These are phyloP conservation scores for Eucera pruinosa DNA, from an alignment of 2,888 invertebrate species.

Conservation along the genomic window DNA sequence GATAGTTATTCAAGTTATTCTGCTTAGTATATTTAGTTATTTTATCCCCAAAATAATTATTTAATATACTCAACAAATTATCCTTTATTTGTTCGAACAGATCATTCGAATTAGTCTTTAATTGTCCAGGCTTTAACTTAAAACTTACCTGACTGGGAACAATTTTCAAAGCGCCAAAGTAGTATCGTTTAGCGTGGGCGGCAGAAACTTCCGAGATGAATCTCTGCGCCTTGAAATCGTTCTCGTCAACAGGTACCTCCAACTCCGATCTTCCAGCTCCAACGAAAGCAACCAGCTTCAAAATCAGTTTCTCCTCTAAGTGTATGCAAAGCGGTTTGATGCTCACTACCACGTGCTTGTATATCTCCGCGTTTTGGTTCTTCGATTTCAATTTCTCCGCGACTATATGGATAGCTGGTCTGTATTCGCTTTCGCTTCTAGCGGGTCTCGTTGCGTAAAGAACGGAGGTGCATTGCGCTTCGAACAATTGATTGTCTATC, in stretches of 20 bases:
- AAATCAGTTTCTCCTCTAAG: conserved; percentile 93
- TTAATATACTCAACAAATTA: too few species aligned
- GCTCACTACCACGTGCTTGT: conserved; percentile 93
- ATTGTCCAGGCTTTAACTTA: too few species aligned
- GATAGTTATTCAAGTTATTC: too few species aligned
- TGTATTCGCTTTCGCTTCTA: conserved; percentile 84
- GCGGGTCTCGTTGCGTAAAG: conserved; percentile 89
- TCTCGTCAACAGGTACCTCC: conserved; percentile 89
- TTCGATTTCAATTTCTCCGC: conserved; percentile 90
- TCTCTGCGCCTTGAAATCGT: conserved; percentile 92
- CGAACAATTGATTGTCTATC: conserved; percentile 89
- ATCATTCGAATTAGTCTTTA: too few species aligned
- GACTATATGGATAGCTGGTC: conserved; percentile 92
- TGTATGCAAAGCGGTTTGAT: conserved; percentile 93
- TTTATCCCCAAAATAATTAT: too few species aligned
- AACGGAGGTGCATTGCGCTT: conserved; percentile 93
- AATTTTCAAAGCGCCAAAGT: conserved; percentile 93
- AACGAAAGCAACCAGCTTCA: conserved; percentile 89
- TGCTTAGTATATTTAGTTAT: too few species aligned
- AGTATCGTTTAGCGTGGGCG: conserved; percentile 92
- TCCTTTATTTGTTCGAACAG: too few species aligned
- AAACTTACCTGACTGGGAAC: conserved; percentile 91
- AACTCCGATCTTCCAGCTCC: conserved; percentile 86
- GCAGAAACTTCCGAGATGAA: conserved; percentile 92
- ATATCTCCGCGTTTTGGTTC: conserved; percentile 92